Percentiles rank a stretch among this genome's conserved stretches.
Evolutionary conservation across 1,140 invertebrate genomes (phyloP).

Genomic region (Eupristina koningsbergeri): DNA sequence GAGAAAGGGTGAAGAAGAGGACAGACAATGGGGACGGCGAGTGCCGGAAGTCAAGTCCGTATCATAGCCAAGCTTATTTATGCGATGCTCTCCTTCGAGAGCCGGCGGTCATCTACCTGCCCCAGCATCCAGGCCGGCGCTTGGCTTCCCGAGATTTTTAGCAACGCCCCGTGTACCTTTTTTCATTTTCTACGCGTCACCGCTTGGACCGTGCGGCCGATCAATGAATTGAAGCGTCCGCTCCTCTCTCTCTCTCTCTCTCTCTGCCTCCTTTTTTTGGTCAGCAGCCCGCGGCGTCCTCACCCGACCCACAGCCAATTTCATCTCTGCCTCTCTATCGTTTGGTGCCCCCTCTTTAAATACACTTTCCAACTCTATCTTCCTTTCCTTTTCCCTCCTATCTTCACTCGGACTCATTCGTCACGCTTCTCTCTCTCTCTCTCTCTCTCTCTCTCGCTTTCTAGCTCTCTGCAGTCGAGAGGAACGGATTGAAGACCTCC

Average conservation of each 20-base stretch:
- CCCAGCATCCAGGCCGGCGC: conserved; percentile 26
- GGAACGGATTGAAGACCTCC: conserved; percentile 59
- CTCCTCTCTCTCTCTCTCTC: conserved; percentile 43
- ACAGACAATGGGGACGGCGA: neutral
- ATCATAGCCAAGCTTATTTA: neutral
- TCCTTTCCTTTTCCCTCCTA: conserved; percentile 47
- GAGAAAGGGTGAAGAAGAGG: no score
- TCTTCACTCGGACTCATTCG: conserved; percentile 53
- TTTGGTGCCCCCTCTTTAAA: conserved; percentile 48
- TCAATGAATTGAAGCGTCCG: conserved; percentile 74
- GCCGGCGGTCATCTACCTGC: conserved; percentile 32
- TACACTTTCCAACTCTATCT: conserved; percentile 39
- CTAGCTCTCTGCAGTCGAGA: conserved; percentile 51
- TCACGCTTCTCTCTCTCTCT: conserved; percentile 41
- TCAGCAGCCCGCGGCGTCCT: conserved; percentile 60
- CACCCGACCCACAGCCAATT: conserved; percentile 62
- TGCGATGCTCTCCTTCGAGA: neutral
- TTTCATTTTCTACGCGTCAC: conserved; percentile 69
- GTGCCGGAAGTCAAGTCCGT: neutral
- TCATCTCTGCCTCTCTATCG: conserved; percentile 54
- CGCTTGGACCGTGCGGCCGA: conserved; percentile 69
- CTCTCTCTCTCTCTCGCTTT: conserved; percentile 43
- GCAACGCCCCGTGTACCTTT: conserved; percentile 64
- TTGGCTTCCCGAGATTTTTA: conserved; percentile 64
- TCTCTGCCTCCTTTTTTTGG: conserved; percentile 63